Percentiles rank a stretch among this genome's conserved stretches.
These are phyloP conservation scores for Leptonema lineaticorne DNA, from an alignment of 1,140 invertebrate species.

Conservation along the genomic window DNA sequence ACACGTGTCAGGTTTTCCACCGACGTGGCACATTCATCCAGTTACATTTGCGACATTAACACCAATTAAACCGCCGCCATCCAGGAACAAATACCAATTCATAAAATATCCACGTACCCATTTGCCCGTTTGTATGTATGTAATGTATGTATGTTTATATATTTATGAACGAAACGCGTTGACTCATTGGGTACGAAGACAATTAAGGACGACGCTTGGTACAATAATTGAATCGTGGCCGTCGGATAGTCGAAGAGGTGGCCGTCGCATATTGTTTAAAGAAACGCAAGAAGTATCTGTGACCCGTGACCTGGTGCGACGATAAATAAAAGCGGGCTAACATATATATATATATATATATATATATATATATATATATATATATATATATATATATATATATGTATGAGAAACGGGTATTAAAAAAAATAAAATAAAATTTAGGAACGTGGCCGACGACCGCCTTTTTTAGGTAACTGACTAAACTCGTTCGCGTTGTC, in stretches of 20 bases:
- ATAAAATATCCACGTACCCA: not conserved
- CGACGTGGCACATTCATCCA: not conserved
- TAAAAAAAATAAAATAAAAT: not conserved
- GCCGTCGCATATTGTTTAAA: too few species aligned
- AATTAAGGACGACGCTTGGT: conserved; percentile 11
- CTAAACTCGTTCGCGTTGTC: conserved; percentile 13
- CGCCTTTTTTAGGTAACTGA: conserved; percentile 33
- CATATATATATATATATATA: too few species aligned
- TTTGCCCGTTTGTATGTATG: not conserved
- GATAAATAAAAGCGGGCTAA: conserved; percentile 5
- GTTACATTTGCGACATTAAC: conserved; percentile 4
- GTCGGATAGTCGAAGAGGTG: not conserved
- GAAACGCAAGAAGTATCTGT: too few species aligned
- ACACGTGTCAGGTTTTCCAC: not conserved
- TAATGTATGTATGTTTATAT: too few species aligned
- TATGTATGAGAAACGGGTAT: too few species aligned
- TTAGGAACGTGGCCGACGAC: not conserved
- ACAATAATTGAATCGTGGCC: conserved; percentile 10
- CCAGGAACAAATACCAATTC: too few species aligned
- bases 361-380: too few species aligned
- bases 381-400: too few species aligned
- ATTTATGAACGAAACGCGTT: conserved; percentile 19
- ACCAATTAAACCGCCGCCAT: conserved; percentile 1
- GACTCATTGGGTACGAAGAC: conserved; percentile 1
- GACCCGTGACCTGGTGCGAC: not conserved